Percentiles rank a stretch among this genome's conserved stretches.
phyloP scores from a whole-genome alignment of 2,888 invertebrate species.

The Charanyca ferruginea region DNA sequence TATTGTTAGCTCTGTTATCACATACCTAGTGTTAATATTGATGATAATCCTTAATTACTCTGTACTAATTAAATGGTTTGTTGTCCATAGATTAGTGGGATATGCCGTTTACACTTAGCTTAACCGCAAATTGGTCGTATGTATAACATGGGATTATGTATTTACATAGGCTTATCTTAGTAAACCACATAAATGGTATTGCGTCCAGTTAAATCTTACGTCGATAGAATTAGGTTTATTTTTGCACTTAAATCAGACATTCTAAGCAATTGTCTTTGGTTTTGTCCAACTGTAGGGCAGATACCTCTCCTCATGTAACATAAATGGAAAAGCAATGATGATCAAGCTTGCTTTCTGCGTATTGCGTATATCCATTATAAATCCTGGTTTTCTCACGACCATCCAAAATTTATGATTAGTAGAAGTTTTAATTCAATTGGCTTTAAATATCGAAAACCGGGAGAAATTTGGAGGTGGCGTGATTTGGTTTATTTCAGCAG shows the following conservation, averaged over 20 bases:
- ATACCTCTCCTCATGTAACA: neutral
- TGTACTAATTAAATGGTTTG: conserved; percentile 43
- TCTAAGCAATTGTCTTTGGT: neutral
- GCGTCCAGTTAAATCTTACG: conserved; percentile 14
- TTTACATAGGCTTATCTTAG: conserved; percentile 24
- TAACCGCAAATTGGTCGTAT: conserved; percentile 49
- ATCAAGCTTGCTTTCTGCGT: neutral
- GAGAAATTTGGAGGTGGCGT: too few relatives aligned
- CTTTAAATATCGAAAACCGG: too few relatives aligned
- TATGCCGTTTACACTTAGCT: conserved; percentile 48
- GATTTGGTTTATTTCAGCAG: too few relatives aligned
- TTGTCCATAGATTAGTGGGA: conserved; percentile 39
- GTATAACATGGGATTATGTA: conserved; percentile 33
- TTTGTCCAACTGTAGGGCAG: neutral
- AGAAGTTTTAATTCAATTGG: too few relatives aligned
- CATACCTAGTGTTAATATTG: conserved; percentile 19
- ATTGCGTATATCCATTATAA: too few relatives aligned
- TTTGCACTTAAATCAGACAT: conserved; percentile 1
- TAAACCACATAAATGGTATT: conserved; percentile 11
- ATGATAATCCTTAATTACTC: conserved; percentile 42
- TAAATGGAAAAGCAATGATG: neutral
- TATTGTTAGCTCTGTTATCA: neutral
- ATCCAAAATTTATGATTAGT: too few relatives aligned
- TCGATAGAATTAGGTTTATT: neutral
- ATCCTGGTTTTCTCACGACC: too few relatives aligned